A percentile compares a stretch with the other conserved stretches of the same genome.
These are phyloP conservation scores for Palaemon carinicauda DNA, from an alignment of 1,140 invertebrate genomes.

Conservation along the genomic window DNA sequence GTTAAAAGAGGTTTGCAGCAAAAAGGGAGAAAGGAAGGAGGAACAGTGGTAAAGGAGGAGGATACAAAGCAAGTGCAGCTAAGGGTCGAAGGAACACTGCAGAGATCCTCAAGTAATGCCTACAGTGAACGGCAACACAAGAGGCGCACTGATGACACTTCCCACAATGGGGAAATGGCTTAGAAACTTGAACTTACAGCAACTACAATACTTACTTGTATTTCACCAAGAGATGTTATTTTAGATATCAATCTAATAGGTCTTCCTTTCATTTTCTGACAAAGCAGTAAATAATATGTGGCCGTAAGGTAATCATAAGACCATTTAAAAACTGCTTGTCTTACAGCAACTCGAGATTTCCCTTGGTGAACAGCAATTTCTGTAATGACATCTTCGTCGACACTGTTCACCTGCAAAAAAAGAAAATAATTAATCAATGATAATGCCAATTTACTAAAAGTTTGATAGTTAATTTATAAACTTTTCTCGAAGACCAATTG, in stretches of 20 bases:
- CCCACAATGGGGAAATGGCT: too few species aligned
- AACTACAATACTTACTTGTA: slow-evolving; percentile 11
- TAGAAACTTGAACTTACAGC: too few species aligned
- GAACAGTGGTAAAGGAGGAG: too few species aligned
- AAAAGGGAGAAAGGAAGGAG: too few species aligned
- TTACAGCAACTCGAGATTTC: slow-evolving; percentile 61
- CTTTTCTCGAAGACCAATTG: background rate
- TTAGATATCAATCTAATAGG: slow-evolving; percentile 61
- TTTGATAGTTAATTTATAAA: background rate
- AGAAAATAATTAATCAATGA: background rate
- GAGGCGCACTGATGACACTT: too few species aligned
- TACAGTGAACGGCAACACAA: too few species aligned
- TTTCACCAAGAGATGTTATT: slow-evolving; percentile 28
- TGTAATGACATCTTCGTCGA: slow-evolving; percentile 74
- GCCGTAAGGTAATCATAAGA: slow-evolving; percentile 81
- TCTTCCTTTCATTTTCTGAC: slow-evolving; percentile 72
- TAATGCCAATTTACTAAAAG: background rate
- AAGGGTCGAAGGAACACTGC: too few species aligned
- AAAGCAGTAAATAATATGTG: slow-evolving; percentile 78
- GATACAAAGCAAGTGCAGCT: too few species aligned
- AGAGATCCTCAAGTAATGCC: too few species aligned
- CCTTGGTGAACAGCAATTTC: slow-evolving; percentile 72
- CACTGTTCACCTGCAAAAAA: slow-evolving; percentile 63
- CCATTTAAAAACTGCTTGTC: slow-evolving; percentile 66
- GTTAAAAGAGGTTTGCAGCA: too few species aligned